A percentile compares a stretch with the other conserved stretches of the same genome.
Evolutionary conservation across 2,113 vertebrate genomes (phyloP).

Genomic region (Gorsachius goisagi): DNA sequence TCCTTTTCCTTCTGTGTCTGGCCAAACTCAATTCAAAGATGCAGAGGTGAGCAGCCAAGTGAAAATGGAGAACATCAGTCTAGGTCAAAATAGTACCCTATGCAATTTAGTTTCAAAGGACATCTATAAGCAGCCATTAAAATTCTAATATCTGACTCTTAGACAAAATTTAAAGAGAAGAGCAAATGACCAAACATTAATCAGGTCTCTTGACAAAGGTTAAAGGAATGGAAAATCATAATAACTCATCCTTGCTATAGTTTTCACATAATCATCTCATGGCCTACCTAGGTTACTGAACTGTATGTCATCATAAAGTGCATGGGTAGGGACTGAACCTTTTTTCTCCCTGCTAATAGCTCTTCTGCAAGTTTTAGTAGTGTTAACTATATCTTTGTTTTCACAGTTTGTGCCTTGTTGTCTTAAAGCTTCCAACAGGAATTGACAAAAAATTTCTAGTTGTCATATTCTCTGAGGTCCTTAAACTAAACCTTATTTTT

Average conservation of each 20-base stretch:
- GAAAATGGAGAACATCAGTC: neutral
- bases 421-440: neutral
- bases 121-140: neutral
- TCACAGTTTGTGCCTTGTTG: neutral
- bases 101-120: slow-evolving; percentile 20
- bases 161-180: slow-evolving; percentile 31
- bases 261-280: slow-evolving; percentile 20
- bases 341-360: neutral
- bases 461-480: neutral
- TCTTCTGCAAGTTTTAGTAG: neutral
- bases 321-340: neutral
- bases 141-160: neutral
- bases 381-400: neutral
- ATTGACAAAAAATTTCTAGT: neutral
- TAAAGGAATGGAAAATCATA: slow-evolving; percentile 29
- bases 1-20: neutral
- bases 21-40: neutral
- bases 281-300: neutral
- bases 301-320: neutral
- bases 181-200: slow-evolving; percentile 23
- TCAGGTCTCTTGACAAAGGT: slow-evolving; percentile 25
- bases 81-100: slow-evolving; percentile 4
- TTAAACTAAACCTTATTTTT: neutral
- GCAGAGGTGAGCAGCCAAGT: neutral
- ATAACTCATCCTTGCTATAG: slow-evolving; percentile 29